Evolutionary conservation across 1,140 invertebrate species (phyloP).

Genomic region (Drosophila bifasciata): DNA sequence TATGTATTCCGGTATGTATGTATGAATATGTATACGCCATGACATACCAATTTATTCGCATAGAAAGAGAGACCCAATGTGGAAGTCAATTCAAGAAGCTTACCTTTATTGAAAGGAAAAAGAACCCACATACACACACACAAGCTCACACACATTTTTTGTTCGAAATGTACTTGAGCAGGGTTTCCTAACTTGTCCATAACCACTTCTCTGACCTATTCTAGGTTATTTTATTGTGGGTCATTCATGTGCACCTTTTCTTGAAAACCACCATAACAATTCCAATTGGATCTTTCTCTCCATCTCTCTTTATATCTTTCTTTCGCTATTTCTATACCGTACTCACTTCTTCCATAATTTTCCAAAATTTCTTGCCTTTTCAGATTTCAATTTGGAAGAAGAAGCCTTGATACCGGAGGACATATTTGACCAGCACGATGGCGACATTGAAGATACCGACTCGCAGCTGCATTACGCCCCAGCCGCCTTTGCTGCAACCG

Average conservation of each 20-base stretch:
- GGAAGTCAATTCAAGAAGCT: slow-evolving; percentile 73
- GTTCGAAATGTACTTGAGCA: slow-evolving; percentile 20
- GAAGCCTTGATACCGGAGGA: slow-evolving; percentile 80
- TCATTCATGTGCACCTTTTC: slow-evolving; percentile 3
- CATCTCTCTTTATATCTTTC: not conserved
- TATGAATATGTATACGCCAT: not conserved
- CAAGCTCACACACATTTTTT: not conserved
- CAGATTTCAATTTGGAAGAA: slow-evolving; percentile 82
- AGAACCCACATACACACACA: slow-evolving; percentile 30
- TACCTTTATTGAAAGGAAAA: slow-evolving; percentile 69
- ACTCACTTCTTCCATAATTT: slow-evolving; percentile 5
- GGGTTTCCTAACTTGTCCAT: no score
- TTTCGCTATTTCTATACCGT: not conserved
- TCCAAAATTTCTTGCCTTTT: slow-evolving; percentile 25
- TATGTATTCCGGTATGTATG: slow-evolving; percentile 5
- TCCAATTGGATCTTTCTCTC: not conserved
- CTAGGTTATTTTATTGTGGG: slow-evolving; percentile 42
- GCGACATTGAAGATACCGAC: slow-evolving; percentile 47
- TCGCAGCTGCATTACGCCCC: slow-evolving; percentile 52
- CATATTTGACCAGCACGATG: slow-evolving; percentile 79
- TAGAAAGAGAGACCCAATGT: slow-evolving; percentile 31
- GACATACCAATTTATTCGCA: slow-evolving; percentile 6
- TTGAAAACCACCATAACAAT: slow-evolving; percentile 21
- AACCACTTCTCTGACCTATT: slow-evolving; percentile 31
- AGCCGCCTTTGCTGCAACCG: slow-evolving; percentile 13